Evolutionary conservation across 2,888 invertebrate species (phyloP).

Genomic region (Drosophila koepferae): DNA sequence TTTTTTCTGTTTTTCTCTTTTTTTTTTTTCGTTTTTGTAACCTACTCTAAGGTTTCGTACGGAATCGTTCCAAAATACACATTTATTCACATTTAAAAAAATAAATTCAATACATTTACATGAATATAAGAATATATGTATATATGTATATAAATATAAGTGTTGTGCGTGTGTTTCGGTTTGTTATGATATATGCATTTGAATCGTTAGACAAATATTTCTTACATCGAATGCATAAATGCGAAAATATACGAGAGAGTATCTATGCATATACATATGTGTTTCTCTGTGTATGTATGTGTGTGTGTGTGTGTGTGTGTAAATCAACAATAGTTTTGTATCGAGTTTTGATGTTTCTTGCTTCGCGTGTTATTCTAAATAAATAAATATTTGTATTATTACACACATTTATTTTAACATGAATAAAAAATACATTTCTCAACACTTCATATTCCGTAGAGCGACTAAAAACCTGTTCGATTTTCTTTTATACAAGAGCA

Average conservation of each 20-base stretch:
- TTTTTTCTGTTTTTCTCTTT: conserved; percentile 9
- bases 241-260: conserved; percentile 73
- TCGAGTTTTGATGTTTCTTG: conserved; percentile 30
- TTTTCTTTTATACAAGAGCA: conserved; percentile 47
- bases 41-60: conserved; percentile 37
- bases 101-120: conserved; percentile 67
- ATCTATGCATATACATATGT: conserved; percentile 23
- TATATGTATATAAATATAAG: conserved; percentile 52
- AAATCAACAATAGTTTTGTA: conserved; percentile 61
- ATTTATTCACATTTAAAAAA: conserved; percentile 74
- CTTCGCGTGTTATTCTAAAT: conserved; percentile 30
- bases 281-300: conserved; percentile 17
- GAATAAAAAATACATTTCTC: conserved; percentile 74
- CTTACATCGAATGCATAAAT: conserved; percentile 75
- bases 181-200: conserved; percentile 47
- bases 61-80: conserved; percentile 74
- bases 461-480: conserved; percentile 30
- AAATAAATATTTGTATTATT: conserved; percentile 50
- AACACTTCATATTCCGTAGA: conserved; percentile 35
- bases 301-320: conserved; percentile 22
- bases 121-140: conserved; percentile 55
- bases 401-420: conserved; percentile 53
- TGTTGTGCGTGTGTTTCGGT: conserved; percentile 30
- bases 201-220: conserved; percentile 51
- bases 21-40: conserved; percentile 43